Percentiles rank a stretch among this genome's conserved stretches.
These are phyloP conservation scores for Diarsia brunnea DNA, from an alignment of 2,888 invertebrate genomes.

Conservation along the genomic window DNA sequence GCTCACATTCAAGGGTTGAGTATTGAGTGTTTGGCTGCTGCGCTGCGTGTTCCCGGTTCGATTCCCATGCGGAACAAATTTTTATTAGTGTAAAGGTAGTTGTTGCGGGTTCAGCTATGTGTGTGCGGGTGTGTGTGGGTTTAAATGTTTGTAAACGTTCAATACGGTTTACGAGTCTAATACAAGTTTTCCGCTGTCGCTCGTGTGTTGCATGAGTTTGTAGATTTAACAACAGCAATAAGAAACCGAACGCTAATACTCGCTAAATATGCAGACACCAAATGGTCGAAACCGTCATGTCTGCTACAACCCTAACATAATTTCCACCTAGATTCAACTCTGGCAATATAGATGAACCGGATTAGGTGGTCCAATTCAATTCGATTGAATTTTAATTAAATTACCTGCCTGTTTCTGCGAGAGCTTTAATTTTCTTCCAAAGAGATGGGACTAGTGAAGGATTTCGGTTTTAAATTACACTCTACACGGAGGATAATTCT, in stretches of 20 bases:
- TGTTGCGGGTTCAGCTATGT: background rate
- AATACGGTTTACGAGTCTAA: too few relatives aligned
- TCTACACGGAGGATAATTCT: slow-evolving; percentile 38
- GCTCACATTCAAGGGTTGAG: too few relatives aligned
- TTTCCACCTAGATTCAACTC: slow-evolving; percentile 60
- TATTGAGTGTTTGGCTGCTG: background rate
- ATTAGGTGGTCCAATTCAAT: slow-evolving; percentile 82
- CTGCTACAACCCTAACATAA: slow-evolving; percentile 11
- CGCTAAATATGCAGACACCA: background rate
- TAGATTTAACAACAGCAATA: background rate
- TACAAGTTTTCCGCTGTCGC: too few relatives aligned
- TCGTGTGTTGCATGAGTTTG: too few relatives aligned
- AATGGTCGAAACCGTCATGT: background rate
- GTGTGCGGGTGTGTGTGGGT: background rate
- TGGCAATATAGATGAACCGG: slow-evolving; percentile 74
- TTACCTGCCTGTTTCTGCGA: slow-evolving; percentile 75
- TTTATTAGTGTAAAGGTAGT: background rate
- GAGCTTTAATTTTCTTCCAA: slow-evolving; percentile 71
- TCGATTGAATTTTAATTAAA: slow-evolving; percentile 87
- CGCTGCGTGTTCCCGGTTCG: background rate
- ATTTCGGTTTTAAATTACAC: slow-evolving; percentile 66
- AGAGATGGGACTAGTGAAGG: slow-evolving; percentile 65
- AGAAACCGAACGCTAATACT: background rate
- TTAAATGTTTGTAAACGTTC: background rate
- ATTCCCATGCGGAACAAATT: background rate